Base-by-base conservation (phyloP, 2,797 vertebrate genomes). In the Botia almorhae region DNA sequence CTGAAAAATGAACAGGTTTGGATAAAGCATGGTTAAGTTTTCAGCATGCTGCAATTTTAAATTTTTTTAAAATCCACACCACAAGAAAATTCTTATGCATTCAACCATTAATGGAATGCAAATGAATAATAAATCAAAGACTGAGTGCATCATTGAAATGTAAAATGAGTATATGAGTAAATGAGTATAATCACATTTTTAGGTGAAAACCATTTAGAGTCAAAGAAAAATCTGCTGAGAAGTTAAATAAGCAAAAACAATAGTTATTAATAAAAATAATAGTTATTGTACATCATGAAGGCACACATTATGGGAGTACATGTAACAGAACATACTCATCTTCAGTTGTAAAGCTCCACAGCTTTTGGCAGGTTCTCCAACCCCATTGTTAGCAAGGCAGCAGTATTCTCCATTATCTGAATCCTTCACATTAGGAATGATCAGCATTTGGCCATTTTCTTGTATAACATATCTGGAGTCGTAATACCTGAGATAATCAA, bases 261-360 rank as follows among this genome's bases (percentile, higher is more conserved):
- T 26, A 26, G 23, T 26, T 26, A 26, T 26, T 26, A 26, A 26
- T 26, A 26, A 26, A 39, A 50, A 50, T 50, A 50, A 50, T 50
- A 50, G 11, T 14, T 50, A 50, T 21, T 56, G 53, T 8, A 4
- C 7, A 56, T 60, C 7, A 13, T 26, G 58, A 39, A 7, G 36
- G 7, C 1, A 26, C 23, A 2, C 13, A 11, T 61, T 13, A 68
- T 23, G 46, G 17, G 4, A 29, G 26, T 33, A 17, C 23, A 33
- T 17, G 13, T 17, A 29, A 17, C 12, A 63, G 11, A 55, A 96
- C 98, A 85, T 95, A 99, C 98, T 96, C 97, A 99, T 99, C 93
- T 99, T 99, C 29, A 99, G 95, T 91, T 99, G 97, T 73, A 99
- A 93, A 4, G 98, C 98, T 8, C 97, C 98, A 13, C 98, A 99